Base-by-base conservation (phyloP, 2,113 vertebrate species). In the Prunella fulvescens region DNA sequence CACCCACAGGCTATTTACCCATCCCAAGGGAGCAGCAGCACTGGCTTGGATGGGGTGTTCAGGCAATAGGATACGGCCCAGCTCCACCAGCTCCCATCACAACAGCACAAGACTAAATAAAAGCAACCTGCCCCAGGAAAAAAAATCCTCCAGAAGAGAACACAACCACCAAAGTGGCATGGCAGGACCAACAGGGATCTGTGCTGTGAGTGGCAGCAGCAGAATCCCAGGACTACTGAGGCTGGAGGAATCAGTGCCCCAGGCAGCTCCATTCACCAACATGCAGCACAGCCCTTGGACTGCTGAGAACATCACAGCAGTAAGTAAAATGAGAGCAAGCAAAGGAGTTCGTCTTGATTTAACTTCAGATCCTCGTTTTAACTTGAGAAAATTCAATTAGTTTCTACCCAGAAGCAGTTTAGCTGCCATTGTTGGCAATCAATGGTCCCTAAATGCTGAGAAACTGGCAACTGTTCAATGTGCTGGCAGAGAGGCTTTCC, bases 301-400 rank as follows among this genome's bases (percentile, higher is more conserved):
- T 54, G 64, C 65, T 53, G 58, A 90, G 64, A 62, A 81, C 35
- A 94, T 86, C 77, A 72, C 87, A 96, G 92, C 12, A 3, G 58
- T 81, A 80, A 58, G 56, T 93, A 84, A 93, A 94, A 92, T 3
- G 15, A 90, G 72, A 96, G 77, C 72, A 92, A 81, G 93, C 88
- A 81, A 93, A 86, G 72, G 82, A 96, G 60, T 54, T 88, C 0
- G 0, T 94, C 93, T 92, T 92, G 92, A 87, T 97, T 95, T 92
- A 93, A 93, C 95, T 97, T 93, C 88, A 88, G 88, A 94, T 86
- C 56, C 91, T 83, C 13, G 0, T 94, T 96, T 94, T 93, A 95
- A 95, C 93, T 94, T 83, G 87, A 95, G 91, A 93, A 97, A 97
- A 97, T 97, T 97, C 91, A 97, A 97, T 97, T 97, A 97, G 88